These are phyloP conservation scores for Brachionus calyciflorus DNA, from an alignment of 1,140 invertebrate species.

Conservation along the genomic window DNA sequence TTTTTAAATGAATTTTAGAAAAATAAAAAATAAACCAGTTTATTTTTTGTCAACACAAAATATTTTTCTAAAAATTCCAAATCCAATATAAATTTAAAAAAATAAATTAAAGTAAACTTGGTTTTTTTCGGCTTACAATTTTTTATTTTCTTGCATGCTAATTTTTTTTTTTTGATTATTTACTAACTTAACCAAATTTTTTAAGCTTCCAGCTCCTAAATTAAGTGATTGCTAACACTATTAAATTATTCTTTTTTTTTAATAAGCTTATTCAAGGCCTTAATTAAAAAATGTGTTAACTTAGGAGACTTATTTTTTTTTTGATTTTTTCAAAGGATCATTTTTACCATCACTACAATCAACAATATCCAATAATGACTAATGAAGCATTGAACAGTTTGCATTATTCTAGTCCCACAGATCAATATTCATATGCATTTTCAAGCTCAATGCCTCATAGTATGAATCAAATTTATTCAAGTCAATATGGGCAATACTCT, in stretches of 20 bases:
- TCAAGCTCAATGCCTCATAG: neutral
- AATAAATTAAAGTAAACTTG: neutral
- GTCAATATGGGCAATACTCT: neutral
- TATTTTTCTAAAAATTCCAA: neutral
- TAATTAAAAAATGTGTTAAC: neutral
- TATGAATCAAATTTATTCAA: neutral
- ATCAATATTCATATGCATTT: neutral
- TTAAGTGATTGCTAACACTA: too few species aligned
- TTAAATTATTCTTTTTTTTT: neutral
- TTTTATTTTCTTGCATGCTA: too few species aligned
- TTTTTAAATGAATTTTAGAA: neutral
- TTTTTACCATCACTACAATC: conserved; percentile 10
- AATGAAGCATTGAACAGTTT: neutral
- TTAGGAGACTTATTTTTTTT: neutral
- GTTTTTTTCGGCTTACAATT: too few species aligned
- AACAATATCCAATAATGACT: conserved; percentile 1
- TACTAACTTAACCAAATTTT: too few species aligned
- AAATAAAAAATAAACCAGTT: neutral
- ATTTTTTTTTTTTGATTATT: too few species aligned
- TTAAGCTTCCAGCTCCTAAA: too few species aligned
- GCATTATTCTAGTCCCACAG: neutral
- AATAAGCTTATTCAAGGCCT: conserved; percentile 19
- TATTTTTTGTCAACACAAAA: too few species aligned
- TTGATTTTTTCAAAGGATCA: neutral
- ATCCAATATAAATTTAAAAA: neutral